Conservation (phyloP, 2,888 invertebrate species). For the Melanostoma scalare region DNA sequence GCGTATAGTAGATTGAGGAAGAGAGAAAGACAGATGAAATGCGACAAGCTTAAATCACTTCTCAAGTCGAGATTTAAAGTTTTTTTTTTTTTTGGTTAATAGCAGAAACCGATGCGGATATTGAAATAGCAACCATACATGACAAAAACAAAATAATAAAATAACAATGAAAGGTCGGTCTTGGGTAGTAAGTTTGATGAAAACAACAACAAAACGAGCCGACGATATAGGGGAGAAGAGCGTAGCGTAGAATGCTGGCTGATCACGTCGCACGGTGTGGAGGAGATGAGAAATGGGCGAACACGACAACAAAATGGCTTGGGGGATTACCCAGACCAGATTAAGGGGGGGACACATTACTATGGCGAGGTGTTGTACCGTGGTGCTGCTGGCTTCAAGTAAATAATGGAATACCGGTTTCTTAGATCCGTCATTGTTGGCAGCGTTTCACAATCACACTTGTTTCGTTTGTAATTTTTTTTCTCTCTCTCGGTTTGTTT, state of each 20-base stretch:
- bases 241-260: conserved; percentile 2
- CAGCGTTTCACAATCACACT: conserved; percentile 64
- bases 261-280: conserved; percentile 22
- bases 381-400: conserved; percentile 33
- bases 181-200: conserved; percentile 31
- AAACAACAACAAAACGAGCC: conserved; percentile 17
- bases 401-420: conserved; percentile 65
- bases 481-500: conserved; percentile 16
- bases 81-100: conserved; percentile 22
- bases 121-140: conserved; percentile 45
- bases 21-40: conserved; percentile 34
- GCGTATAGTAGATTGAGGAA: conserved; percentile 46
- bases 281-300: conserved; percentile 35
- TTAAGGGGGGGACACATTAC: background rate
- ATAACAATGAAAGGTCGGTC: conserved; percentile 39
- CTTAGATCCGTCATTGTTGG: conserved; percentile 67
- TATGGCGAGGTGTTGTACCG: conserved; percentile 46
- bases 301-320: conserved; percentile 34
- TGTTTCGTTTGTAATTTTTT: conserved; percentile 8
- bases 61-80: conserved; percentile 41
- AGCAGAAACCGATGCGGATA: conserved; percentile 46
- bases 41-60: conserved; percentile 22
- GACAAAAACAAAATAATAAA: conserved; percentile 4
- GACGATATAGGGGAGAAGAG: conserved; percentile 28
- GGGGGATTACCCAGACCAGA: conserved; percentile 58